Evolutionary conservation across 1,140 invertebrate species (phyloP), one percentile per base, ranked within the genome.

Genomic region (Rhopalosiphum padi): DNA sequence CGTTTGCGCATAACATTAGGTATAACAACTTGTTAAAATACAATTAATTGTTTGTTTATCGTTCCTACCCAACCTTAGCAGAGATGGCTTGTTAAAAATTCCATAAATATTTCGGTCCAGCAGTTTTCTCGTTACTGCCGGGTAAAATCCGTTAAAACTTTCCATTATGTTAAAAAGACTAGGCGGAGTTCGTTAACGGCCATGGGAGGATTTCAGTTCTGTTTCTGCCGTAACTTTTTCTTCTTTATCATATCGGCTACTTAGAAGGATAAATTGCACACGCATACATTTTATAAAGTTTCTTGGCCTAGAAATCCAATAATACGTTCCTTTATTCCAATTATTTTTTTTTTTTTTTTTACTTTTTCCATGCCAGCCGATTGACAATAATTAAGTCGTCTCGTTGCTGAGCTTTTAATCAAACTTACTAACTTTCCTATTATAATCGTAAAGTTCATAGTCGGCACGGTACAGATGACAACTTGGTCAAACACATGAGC

Each of bases 21-120:
- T 86, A 37, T 30, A 85, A 93, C 91, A 93, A 86, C 91, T 93
- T 93, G 91, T 93, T 93, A 93, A 93, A 93, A 41, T 55, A 86
- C 77, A 51, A 51, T 82, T 85, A 83, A 93, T 93, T 86, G 82
- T 86, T 93, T 93, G 91, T 85, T 93, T 85, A 30, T 85, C 48
- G 25, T 30, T 25, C 48, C 30, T 46, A 21, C 23, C 46, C 82
- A 35, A n/a, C 48, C 41, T 68, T 35, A 37, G 35, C 51, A 11
- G 35, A 23, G n/a, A 41, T 37, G 35, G 46, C 91, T 93, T 41
- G 91, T 93, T 93, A 93, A 93, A 93, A 93, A 92, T 92, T 92
- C 90, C 90, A 92, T 92, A 83, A 92, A 83, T 86, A 93, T 93
- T 93, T 93, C 91, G 82, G 82, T 48, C 90, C 68, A 92, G 68